Base-by-base conservation (phyloP, 2,797 vertebrate species). In the Poecilia gillii region DNA sequence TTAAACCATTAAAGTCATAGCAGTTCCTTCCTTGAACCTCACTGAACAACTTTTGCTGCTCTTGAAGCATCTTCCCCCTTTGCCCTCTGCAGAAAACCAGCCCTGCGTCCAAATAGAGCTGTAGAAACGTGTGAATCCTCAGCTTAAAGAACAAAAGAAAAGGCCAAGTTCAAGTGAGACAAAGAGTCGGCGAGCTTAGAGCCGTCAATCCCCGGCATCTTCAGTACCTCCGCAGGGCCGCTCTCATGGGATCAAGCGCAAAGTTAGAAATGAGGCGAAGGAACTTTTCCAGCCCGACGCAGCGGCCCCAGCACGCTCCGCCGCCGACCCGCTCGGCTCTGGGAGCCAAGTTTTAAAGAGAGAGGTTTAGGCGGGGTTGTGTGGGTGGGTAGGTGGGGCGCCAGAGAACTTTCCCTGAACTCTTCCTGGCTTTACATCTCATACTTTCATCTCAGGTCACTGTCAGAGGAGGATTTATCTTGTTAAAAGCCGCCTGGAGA, bases 351-450 rank as follows among this genome's bases (percentile, higher is more conserved):
- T 85, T 83, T 84, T 71, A 45, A 81, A 89, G 81, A 73, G 81
- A 79, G 82, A 80, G 90, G 81, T 93, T 93, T 86, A 86, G 72
- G 81, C 76, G 3, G 2, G 76, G 77, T 83, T 81, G 90, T 88
- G 89, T 66, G 89, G 83, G 86, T 74, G 87, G 87, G 89, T 78
- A 86, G 88, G 88, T 81, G 85, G 78, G 82, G 81, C 45, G 5
- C 74, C 45, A 39, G 31, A 79, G 92, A 95, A 96, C 95, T 96
- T 94, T 94, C 91, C 91, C 90, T 96, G 95, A 96, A 96, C 95
- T 92, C 90, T 77, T 0, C 39, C 72, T 12, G 85, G 93, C 92
- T 95, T 94, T 93, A 78, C 31, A 86, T 83, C 88, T 92, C 83
- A 55, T 57, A 11, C 94, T 96, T 96, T 96, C 93, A 95, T 95